phyloP scores from a whole-genome alignment of 2,113 vertebrate species.

The Carassius gibelio region DNA sequence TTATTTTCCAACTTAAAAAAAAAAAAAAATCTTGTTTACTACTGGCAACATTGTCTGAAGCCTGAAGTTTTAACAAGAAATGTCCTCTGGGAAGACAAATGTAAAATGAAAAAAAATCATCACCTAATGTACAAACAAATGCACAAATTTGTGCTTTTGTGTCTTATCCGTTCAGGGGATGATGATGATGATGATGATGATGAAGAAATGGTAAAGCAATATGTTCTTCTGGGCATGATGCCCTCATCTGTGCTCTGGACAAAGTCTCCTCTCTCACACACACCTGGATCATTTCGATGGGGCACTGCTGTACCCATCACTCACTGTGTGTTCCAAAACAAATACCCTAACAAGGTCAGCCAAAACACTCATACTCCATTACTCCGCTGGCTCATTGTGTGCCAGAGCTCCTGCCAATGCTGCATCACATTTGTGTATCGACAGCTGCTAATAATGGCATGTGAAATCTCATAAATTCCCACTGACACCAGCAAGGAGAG shows the following conservation, averaged over 20 bases:
- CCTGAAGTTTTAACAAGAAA: neutral
- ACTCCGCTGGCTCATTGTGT: conserved; percentile 31
- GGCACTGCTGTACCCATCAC: conserved; percentile 23
- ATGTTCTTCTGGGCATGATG: neutral
- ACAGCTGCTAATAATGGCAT: conserved; percentile 1
- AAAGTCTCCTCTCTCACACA: conserved; percentile 29
- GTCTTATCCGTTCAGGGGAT: neutral
- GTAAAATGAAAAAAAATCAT: neutral
- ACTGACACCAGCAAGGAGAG: neutral
- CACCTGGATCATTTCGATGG: conserved; percentile 23
- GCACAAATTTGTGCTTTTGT: neutral
- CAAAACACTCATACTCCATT: conserved; percentile 55
- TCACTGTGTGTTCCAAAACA: conserved; percentile 41
- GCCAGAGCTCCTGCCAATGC: neutral
- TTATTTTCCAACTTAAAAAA: neutral
- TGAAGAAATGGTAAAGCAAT: neutral
- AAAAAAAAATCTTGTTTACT: neutral
- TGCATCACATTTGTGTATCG: neutral
- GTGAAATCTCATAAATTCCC: conserved; percentile 16
- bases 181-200: neutral
- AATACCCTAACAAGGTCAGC: conserved; percentile 63
- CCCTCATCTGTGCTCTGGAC: neutral
- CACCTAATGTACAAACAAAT: neutral
- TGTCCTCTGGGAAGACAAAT: neutral
- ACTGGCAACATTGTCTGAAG: neutral